phyloP scores from a whole-genome alignment of 2,888 invertebrate genomes.

The Odiellus spinosus region DNA sequence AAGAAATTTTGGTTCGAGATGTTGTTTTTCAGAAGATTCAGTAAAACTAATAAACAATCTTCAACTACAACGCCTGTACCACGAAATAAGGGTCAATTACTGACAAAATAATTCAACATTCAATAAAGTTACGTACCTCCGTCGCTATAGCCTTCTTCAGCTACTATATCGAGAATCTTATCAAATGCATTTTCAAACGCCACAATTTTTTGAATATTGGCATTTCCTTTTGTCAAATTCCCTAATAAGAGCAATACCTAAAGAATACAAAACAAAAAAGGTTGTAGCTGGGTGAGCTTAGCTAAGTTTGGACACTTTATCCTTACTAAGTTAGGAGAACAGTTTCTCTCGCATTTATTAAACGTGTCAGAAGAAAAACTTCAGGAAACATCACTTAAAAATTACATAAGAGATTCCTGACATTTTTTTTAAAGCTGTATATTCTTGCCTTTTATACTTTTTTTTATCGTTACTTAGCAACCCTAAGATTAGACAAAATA shows the following conservation, averaged over 20 bases:
- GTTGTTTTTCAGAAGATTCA: conserved; percentile 86
- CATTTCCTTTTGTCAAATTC: conserved; percentile 82
- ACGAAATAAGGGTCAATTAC: conserved; percentile 1
- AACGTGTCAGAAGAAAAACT: too few relatives aligned
- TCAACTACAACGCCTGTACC: conserved; percentile 70
- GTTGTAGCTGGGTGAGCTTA: too few relatives aligned
- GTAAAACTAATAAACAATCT: conserved; percentile 82
- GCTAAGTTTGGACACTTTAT: too few relatives aligned
- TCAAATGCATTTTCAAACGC: conserved; percentile 99
- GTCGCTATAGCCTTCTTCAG: conserved; percentile 76
- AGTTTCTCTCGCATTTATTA: too few relatives aligned
- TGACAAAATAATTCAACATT: not conserved
- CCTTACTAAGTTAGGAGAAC: too few relatives aligned
- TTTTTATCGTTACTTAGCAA: too few relatives aligned
- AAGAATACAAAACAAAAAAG: conserved; percentile 20
- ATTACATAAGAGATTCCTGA: too few relatives aligned
- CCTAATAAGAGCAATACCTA: conserved; percentile 69
- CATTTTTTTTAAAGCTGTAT: too few relatives aligned
- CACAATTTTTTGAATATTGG: conserved; percentile 96
- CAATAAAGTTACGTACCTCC: conserved; percentile 45
- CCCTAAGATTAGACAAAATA: too few relatives aligned
- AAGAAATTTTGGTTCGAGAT: conserved; percentile 96
- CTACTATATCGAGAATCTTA: conserved; percentile 78
- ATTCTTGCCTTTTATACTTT: too few relatives aligned
- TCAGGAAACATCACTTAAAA: too few relatives aligned